Base-by-base conservation (phyloP, 2,797 vertebrate genomes). In the Rhinophrynus dorsalis region DNA sequence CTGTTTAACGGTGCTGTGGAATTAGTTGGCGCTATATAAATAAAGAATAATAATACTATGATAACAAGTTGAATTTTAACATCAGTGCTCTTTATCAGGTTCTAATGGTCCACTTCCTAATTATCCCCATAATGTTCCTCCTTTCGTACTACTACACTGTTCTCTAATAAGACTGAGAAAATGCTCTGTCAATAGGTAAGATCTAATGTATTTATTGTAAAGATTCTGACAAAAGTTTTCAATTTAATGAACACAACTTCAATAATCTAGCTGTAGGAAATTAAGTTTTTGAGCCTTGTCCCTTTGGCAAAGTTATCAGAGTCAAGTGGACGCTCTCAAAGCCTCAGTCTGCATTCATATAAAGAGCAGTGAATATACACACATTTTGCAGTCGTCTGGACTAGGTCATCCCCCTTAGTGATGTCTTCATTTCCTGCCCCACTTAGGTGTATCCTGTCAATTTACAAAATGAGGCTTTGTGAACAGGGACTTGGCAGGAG, bases 391-490 rank as follows among this genome's bases (percentile, higher is more conserved):
- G 27, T 72, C 68, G 52, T 51, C 62, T 73, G 55, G 55, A 67
- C 32, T 50, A 35, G 47, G 44, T 66, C 37, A 52, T 67, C 60
- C 69, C 70, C 55, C 70, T 38, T 65, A 73, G 47, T 73, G 62
- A 73, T 73, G 70, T 62, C 62, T 73, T 73, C 62, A 73, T 73
- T 73, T 73, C 70, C 70, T 73, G 62, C 55, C 47, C 63, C 62
- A 73, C 70, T 73, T 73, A 66, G 62, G 67, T 54, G 52, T 55
- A 73, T 73, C 70, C 70, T 66, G 70, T 73, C 27, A 66, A 66
- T 55, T 54, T 66, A 73, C 55, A 73, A 64, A 60, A 56, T 73
- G 38, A 60, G 37, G 35, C 70, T 67, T 66, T 73, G 70, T 66
- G 37, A 66, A 45, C 17, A 24, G 32, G 32, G 48, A 54, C 30